phyloP scores from a whole-genome alignment of 2,888 invertebrate species.

The Tipula helvola region DNA sequence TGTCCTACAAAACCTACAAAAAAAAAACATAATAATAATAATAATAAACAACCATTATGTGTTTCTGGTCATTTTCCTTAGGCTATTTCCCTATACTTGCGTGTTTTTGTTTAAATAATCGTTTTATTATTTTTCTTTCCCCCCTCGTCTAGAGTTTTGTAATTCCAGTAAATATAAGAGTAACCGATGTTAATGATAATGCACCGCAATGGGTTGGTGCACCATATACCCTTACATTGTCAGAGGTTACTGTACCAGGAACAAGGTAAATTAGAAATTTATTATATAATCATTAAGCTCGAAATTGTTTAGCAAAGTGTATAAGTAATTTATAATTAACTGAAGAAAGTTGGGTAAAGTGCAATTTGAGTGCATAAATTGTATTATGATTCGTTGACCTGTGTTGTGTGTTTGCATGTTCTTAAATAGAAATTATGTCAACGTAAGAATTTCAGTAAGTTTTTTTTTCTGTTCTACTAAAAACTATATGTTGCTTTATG shows the following conservation, averaged over 20 bases:
- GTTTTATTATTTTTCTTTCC: neutral
- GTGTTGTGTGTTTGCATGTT: neutral
- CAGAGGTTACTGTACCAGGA: conserved; percentile 63
- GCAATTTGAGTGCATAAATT: neutral
- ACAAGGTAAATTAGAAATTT: conserved; percentile 27
- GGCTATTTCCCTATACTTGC: neutral
- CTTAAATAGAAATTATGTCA: neutral
- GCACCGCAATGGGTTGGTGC: conserved; percentile 71
- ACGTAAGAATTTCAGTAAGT: neutral
- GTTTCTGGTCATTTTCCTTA: neutral
- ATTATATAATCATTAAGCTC: conserved; percentile 10
- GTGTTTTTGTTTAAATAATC: neutral
- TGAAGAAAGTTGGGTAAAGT: neutral
- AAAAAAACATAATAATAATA: neutral
- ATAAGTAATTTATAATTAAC: neutral
- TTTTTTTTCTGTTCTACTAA: too few species aligned
- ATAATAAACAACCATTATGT: neutral
- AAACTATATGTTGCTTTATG: too few species aligned
- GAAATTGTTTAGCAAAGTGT: too few species aligned
- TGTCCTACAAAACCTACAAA: neutral
- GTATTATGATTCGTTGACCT: neutral
- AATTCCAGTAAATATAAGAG: conserved; percentile 42
- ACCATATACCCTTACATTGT: conserved; percentile 69
- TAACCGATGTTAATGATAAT: conserved; percentile 86
- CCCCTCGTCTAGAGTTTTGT: conserved; percentile 30